phyloP scores from a whole-genome alignment of 2,113 vertebrate species.

The Dendrocopos noguchii region DNA sequence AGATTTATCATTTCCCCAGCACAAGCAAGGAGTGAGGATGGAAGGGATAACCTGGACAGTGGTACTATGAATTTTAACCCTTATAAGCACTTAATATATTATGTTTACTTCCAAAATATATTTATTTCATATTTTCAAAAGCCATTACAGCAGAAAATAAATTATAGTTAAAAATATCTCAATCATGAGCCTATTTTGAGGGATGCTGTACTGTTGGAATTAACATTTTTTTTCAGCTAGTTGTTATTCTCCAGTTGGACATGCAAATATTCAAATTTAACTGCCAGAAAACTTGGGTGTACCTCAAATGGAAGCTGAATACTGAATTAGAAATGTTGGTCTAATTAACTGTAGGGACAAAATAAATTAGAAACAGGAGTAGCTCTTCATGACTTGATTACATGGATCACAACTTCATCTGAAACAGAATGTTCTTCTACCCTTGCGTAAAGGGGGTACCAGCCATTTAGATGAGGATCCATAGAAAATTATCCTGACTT shows the following conservation, averaged over 20 bases:
- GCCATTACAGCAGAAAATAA: background rate
- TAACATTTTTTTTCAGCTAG: background rate
- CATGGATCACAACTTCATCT: background rate
- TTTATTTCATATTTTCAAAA: background rate
- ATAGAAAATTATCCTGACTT: background rate
- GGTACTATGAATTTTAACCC: background rate
- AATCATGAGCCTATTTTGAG: background rate
- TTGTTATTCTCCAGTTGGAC: background rate
- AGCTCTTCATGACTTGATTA: background rate
- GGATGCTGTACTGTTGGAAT: background rate
- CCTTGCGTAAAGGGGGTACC: background rate
- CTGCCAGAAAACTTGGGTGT: background rate
- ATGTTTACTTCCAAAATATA: background rate
- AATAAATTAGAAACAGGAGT: background rate
- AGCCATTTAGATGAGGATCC: background rate
- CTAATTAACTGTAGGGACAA: background rate
- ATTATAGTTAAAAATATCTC: background rate
- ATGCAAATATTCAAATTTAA: background rate
- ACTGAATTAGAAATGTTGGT: background rate
- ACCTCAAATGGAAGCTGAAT: background rate
- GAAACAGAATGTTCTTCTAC: background rate
- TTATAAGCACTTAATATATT: background rate
- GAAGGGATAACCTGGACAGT: background rate
- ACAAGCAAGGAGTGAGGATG: background rate
- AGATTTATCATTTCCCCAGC: background rate